phyloP scores from a whole-genome alignment of 2,888 invertebrate genomes.

The Acanthosepion esculentum region DNA sequence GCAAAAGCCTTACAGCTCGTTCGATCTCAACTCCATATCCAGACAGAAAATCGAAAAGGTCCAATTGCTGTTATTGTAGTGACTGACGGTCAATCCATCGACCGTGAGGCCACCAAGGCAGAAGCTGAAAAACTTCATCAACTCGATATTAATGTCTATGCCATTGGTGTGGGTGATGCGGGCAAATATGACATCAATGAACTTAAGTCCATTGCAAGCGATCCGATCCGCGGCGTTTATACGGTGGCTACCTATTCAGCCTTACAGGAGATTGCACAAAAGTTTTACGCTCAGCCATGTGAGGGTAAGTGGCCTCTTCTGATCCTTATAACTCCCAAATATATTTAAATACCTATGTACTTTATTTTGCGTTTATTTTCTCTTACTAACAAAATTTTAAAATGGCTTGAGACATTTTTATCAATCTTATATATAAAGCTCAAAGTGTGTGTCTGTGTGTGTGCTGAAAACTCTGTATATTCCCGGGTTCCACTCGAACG shows the following conservation, averaged over 20 bases:
- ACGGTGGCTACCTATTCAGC: neutral
- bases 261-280: neutral
- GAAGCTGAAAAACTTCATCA: neutral
- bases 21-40: neutral
- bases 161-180: neutral
- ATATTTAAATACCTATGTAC: too few species aligned
- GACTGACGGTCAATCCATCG: neutral
- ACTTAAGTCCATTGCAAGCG: neutral
- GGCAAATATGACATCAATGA: neutral
- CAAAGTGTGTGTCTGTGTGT: too few species aligned
- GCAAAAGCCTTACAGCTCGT: neutral
- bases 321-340: too few species aligned
- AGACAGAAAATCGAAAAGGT: neutral
- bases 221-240: neutral
- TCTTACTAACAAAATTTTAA: too few species aligned
- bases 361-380: too few species aligned
- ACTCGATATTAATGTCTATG: neutral
- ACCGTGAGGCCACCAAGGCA: neutral
- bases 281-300: neutral
- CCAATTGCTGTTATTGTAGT: neutral
- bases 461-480: too few species aligned
- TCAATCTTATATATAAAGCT: too few species aligned
- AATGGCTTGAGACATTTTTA: too few species aligned
- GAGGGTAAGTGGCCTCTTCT: neutral
- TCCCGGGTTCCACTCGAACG: too few species aligned